A percentile compares a stretch with the other conserved stretches of the same genome.
These are phyloP conservation scores for Gryllus bimaculatus DNA, from an alignment of 1,140 invertebrate genomes.

Conservation along the genomic window DNA sequence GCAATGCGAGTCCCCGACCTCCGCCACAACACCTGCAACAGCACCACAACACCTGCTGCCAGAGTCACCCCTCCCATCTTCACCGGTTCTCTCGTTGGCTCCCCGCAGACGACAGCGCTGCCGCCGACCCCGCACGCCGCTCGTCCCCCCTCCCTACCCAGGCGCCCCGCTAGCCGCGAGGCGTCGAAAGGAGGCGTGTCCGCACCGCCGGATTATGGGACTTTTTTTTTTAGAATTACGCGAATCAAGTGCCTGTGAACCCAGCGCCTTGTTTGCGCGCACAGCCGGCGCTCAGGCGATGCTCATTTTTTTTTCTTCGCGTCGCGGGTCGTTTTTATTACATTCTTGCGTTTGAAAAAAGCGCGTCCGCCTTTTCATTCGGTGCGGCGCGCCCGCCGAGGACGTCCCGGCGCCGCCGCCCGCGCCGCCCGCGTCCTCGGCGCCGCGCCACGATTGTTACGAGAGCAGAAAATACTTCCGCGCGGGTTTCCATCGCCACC, in stretches of 20 bases:
- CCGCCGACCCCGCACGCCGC: background rate
- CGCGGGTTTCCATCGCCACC: background rate
- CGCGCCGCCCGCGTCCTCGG: background rate
- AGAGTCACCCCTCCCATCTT: no score
- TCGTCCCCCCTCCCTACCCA: no score
- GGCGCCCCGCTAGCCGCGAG: no score
- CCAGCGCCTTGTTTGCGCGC: background rate
- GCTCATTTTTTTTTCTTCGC: background rate
- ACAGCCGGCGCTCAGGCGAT: background rate
- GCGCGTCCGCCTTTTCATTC: background rate
- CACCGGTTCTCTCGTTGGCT: no score
- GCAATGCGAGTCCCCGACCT: no score
- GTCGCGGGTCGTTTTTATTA: background rate
- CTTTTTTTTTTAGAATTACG: background rate
- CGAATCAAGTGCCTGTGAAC: background rate
- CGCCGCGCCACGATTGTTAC: background rate
- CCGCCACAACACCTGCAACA: no score
- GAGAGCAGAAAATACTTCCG: background rate
- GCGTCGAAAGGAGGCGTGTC: no score
- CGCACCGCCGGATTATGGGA: background rate
- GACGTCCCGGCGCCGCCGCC: no score
- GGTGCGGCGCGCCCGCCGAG: background rate
- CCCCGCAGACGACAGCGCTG: no score
- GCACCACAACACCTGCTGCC: no score
- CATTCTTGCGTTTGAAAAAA: slow-evolving; percentile 5